A percentile compares a stretch with the other conserved stretches of the same genome.
Conservation (phyloP, 1,140 invertebrate species). For the Drosophila subpulchrella region DNA sequence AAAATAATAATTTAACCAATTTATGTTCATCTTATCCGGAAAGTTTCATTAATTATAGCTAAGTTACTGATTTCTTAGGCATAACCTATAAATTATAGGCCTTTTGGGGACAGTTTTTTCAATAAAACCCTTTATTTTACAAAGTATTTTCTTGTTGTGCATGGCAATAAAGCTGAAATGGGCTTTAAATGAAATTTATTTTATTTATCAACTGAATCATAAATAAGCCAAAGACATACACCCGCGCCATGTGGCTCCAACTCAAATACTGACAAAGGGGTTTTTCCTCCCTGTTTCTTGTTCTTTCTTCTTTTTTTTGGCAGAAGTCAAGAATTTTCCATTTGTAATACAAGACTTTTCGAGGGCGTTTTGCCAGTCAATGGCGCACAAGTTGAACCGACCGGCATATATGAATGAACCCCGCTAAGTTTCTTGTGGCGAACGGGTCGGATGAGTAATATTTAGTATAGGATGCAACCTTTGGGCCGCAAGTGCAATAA, state of each 20-base stretch:
- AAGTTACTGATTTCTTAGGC: no score
- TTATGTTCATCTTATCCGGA: no score
- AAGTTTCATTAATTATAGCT: no score
- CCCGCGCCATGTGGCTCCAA: constrained; percentile 38
- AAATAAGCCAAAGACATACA: constrained; percentile 63
- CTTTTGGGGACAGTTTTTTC: no score
- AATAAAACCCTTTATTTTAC: no score
- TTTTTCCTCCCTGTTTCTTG: neutral
- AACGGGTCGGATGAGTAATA: constrained; percentile 64
- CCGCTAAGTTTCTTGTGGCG: neutral
- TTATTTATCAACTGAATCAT: constrained; percentile 78
- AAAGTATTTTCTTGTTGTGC: no score
- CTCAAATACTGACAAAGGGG: constrained; percentile 10
- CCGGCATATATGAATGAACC: constrained; percentile 61
- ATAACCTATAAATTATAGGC: no score
- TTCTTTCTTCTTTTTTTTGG: constrained; percentile 44
- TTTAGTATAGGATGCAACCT: constrained; percentile 31
- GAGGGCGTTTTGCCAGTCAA: constrained; percentile 77
- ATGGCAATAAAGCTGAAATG: constrained; percentile 43
- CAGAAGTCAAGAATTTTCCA: constrained; percentile 67
- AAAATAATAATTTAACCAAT: no score
- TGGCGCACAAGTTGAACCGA: constrained; percentile 40
- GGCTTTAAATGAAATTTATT: constrained; percentile 77
- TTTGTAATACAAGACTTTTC: constrained; percentile 73
- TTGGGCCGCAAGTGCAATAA: constrained; percentile 66